phyloP scores from a whole-genome alignment of 1,140 invertebrate genomes.

The Phenacoccus solenopsis region DNA sequence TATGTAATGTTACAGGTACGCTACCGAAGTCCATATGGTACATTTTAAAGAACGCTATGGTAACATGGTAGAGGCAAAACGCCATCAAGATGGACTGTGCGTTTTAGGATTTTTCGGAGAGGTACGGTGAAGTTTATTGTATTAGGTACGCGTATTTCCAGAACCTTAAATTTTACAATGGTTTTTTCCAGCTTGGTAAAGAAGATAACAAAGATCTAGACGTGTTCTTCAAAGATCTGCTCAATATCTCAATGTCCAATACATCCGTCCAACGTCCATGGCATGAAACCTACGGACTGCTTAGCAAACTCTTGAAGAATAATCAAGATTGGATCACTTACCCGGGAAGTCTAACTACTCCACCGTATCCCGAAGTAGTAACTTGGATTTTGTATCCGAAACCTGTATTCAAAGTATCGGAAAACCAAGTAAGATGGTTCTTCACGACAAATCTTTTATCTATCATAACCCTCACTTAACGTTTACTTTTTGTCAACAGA shows the following conservation, averaged over 20 bases:
- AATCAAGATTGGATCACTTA: slow-evolving; percentile 3
- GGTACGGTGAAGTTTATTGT: too few relatives aligned
- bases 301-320: too few relatives aligned
- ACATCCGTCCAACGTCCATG: too few relatives aligned
- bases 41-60: background rate
- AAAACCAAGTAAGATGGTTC: background rate
- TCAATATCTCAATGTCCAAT: too few relatives aligned
- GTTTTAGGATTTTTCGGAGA: background rate
- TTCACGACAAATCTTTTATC: too few relatives aligned
- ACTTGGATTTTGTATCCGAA: background rate
- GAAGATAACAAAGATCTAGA: background rate
- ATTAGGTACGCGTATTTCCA: too few relatives aligned
- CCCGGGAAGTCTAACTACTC: background rate
- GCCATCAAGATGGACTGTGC: background rate
- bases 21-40: slow-evolving; percentile 1
- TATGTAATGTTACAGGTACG: background rate
- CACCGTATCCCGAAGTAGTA: background rate
- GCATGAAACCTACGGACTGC: too few relatives aligned
- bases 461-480: too few relatives aligned
- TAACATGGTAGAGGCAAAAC: background rate
- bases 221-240: background rate
- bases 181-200: too few relatives aligned
- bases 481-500: too few relatives aligned
- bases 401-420: background rate
- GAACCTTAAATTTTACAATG: too few relatives aligned